These are phyloP conservation scores for Steatocranus sp. DNA, from an alignment of 2,797 vertebrate species.

Conservation along the genomic window DNA sequence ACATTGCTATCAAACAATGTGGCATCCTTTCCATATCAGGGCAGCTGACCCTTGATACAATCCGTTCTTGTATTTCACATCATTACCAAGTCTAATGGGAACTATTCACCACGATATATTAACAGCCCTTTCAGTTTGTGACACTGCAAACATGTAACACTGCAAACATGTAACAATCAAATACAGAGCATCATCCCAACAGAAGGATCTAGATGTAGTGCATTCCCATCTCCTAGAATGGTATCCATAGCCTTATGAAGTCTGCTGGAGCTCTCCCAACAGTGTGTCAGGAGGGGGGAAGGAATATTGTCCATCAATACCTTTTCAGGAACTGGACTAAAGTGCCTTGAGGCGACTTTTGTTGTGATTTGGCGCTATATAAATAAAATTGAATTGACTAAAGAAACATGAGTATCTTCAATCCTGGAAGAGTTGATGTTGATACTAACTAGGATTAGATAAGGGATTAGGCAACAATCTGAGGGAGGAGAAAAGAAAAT, in stretches of 20 bases:
- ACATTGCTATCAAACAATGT: neutral
- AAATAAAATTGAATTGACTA: neutral
- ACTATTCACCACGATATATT: neutral
- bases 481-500: neutral
- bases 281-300: neutral
- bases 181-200: neutral
- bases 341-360: neutral
- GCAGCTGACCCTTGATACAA: neutral
- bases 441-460: neutral
- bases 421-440: neutral
- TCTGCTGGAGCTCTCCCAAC: neutral
- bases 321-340: neutral
- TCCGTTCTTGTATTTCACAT: neutral
- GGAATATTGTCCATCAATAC: neutral
- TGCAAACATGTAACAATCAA: neutral
- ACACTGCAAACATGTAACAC: neutral
- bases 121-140: neutral
- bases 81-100: neutral
- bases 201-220: neutral
- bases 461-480: neutral
- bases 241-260: neutral
- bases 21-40: neutral
- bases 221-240: neutral
- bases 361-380: neutral
- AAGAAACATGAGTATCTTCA: neutral